These are phyloP conservation scores for Sinocyclocheilus anophthalmus DNA, from an alignment of 2,113 vertebrate species.

Conservation along the genomic window DNA sequence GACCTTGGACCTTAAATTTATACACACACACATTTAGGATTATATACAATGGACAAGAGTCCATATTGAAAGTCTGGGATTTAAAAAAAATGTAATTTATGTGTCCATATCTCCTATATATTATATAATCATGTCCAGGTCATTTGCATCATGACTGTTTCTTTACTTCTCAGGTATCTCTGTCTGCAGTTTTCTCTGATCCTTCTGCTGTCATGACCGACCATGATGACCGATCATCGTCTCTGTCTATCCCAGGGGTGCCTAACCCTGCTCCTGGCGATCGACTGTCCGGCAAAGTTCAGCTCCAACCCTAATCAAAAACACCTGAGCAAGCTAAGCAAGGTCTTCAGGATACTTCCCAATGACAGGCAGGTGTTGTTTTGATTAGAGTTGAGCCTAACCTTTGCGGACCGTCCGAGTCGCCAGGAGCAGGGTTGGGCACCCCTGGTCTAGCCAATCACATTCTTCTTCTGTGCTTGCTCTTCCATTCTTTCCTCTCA, in stretches of 20 bases:
- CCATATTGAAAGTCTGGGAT: neutral
- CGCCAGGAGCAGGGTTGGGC: too few species aligned
- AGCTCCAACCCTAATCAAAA: too few species aligned
- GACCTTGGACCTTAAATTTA: neutral
- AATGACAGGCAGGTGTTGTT: too few species aligned
- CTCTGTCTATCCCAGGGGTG: too few species aligned
- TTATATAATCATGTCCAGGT: neutral
- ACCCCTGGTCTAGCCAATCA: neutral
- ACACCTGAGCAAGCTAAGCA: too few species aligned
- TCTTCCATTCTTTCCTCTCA: constrained; percentile 3
- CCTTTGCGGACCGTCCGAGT: too few species aligned
- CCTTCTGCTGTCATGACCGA: constrained; percentile 14
- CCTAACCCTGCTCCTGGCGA: too few species aligned
- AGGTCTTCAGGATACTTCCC: too few species aligned
- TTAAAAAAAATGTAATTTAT: neutral
- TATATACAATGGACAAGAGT: neutral
- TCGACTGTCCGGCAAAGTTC: too few species aligned
- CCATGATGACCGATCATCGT: constrained; percentile 6
- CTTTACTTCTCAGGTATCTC: neutral
- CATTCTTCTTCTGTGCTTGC: neutral
- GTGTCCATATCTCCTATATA: neutral
- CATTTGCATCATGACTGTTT: constrained; percentile 10
- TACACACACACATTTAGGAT: neutral
- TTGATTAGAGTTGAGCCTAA: too few species aligned
- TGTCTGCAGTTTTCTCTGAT: neutral